Percentiles rank a stretch among this genome's conserved stretches.
Conservation (phyloP, 2,113 vertebrate species). For the Tachysurus vachellii region DNA sequence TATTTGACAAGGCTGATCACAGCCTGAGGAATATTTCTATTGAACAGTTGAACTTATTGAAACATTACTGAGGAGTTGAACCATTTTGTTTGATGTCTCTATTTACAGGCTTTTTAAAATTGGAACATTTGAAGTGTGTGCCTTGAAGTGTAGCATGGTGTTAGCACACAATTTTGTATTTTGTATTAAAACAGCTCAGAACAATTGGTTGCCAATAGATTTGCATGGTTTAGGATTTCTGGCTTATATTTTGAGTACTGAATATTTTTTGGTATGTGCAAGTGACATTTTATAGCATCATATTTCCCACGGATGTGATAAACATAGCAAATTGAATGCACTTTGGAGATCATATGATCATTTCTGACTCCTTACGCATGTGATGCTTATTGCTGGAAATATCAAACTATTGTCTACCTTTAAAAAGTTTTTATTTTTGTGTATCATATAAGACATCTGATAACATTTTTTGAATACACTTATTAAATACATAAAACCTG, state of each 20-base stretch:
- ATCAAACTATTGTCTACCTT: neutral
- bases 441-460: neutral
- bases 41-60: neutral
- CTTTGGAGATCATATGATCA: neutral
- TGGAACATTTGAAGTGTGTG: neutral
- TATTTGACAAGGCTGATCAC: neutral
- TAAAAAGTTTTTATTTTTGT: conserved; percentile 9
- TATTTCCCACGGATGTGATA: conserved; percentile 10
- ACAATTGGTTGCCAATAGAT: conserved; percentile 3
- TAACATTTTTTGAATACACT: conserved; percentile 22
- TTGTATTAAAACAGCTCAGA: neutral
- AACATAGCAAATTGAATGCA: conserved; percentile 5
- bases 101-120: neutral
- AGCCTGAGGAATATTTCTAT: neutral
- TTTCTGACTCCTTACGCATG: conserved; percentile 35
- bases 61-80: neutral
- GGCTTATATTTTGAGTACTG: neutral
- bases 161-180: neutral
- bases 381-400: neutral
- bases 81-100: neutral
- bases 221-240: conserved; percentile 15
- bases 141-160: neutral
- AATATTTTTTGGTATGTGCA: conserved; percentile 21
- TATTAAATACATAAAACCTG: conserved; percentile 40
- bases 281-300: conserved; percentile 13